Evolutionary conservation across 1,140 invertebrate species (phyloP), one percentile per base, ranked within the genome.

Genomic region (Conopomorpha cramerella): DNA sequence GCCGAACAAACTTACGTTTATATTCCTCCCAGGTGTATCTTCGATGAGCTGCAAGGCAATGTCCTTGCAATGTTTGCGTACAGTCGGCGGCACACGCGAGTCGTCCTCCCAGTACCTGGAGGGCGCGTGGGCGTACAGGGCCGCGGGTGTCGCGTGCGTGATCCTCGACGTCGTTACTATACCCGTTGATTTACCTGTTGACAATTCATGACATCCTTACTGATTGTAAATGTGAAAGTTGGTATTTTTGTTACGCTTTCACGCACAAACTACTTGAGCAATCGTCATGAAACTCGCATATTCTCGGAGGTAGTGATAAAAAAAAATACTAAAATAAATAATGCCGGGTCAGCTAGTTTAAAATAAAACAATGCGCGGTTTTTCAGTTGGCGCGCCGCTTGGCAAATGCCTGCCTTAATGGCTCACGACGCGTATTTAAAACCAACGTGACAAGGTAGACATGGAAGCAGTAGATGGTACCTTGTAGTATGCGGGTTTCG

Each of bases 81-180:
- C 64, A 13, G 63, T 62, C 0, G 70, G 70, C 1, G 64, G 61
- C 0, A 76, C 71, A 11, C 64, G 38, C 14, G 67, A 65, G 82
- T 92, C 89, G 46, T 87, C 86, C 60, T 93, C 90, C 86, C 90
- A 93, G 45, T 90, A 85, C 10, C 90, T 71, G 12, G 86, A 85
- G 0, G 89, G 81, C 1, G 86, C 82, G 49, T 92, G 85, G 1
- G 89, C 90, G 71, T 93, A 95, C 4, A 88, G 70, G 0, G 87
- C 86, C 0, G 86, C 86, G 0, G 88, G 87, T 0, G 88, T 88
- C 0, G 88, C 87, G 46, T 90, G 87, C 0, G 88, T 90, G 33
- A 91, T 80, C 25, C 88, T 66, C 0, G 87, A 85, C 17, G 86
- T 90, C 4, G 88, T 90, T 10, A 91, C 86, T 8, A 90, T 77